A percentile compares a stretch with the other conserved stretches of the same genome.
Conservation (phyloP, 2,113 vertebrate species). For the Coptodon bakossiorum region DNA sequence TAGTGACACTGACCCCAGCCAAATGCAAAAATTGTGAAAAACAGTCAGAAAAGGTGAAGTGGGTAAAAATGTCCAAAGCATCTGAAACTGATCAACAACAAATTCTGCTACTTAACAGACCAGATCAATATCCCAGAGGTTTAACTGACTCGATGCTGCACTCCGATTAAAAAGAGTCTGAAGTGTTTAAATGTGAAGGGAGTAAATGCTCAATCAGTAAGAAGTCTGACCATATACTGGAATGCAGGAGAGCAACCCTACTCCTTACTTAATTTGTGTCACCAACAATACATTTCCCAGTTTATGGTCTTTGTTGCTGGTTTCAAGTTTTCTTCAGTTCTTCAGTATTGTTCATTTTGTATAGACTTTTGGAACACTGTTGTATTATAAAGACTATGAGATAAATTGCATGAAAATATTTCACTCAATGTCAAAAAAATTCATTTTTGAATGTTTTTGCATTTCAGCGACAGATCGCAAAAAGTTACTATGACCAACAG, state of each 20-base stretch:
- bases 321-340: not conserved
- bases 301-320: not conserved
- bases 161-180: not conserved
- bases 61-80: accelerated
- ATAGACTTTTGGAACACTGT: not conserved
- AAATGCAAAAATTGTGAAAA: not conserved
- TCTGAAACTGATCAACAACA: not conserved
- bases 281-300: not conserved
- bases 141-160: not conserved
- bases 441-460: not conserved
- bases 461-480: not conserved
- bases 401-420: not conserved
- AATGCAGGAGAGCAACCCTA: not conserved
- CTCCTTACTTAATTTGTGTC: not conserved
- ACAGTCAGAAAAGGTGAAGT: not conserved
- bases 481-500: not conserved
- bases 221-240: not conserved
- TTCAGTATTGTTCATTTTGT: not conserved
- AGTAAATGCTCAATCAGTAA: not conserved
- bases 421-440: not conserved
- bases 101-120: not conserved
- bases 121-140: not conserved
- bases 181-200: not conserved
- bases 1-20: not conserved
- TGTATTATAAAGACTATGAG: not conserved